Conservation (phyloP, 2,888 invertebrate genomes). For the Cancer borealis region DNA sequence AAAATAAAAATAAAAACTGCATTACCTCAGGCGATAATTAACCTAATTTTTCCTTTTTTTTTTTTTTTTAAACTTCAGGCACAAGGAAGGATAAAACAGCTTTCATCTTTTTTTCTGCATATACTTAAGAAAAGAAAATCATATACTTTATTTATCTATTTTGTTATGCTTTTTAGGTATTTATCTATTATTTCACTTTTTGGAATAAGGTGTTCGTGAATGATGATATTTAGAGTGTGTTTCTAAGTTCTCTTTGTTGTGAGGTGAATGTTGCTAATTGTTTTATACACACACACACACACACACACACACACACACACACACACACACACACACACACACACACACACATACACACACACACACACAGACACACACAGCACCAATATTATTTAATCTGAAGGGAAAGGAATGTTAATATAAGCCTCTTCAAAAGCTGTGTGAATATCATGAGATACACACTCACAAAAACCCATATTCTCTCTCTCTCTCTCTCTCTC, state of each 20-base stretch:
- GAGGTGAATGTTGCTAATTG: neutral
- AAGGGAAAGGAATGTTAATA: too few species aligned
- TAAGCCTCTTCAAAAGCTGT: too few species aligned
- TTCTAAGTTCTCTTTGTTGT: neutral
- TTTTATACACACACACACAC: too few species aligned
- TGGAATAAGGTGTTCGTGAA: neutral
- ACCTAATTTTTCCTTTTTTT: neutral
- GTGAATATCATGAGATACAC: too few species aligned
- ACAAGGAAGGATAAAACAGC: neutral
- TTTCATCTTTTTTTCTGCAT: neutral
- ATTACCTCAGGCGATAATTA: neutral
- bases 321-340: too few species aligned
- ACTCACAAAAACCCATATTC: neutral
- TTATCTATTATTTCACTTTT: neutral
- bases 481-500: conserved; percentile 20
- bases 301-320: too few species aligned
- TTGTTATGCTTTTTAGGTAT: neutral
- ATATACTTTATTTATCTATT: neutral
- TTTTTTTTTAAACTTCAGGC: neutral
- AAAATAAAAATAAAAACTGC: too few species aligned
- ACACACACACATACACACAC: too few species aligned
- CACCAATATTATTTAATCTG: too few species aligned
- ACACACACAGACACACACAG: too few species aligned
- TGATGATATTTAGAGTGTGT: neutral
- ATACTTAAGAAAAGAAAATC: neutral